A percentile compares a stretch with the other conserved stretches of the same genome.
These are phyloP conservation scores for Apoderus coryli DNA, from an alignment of 2,888 invertebrate genomes.

Conservation along the genomic window DNA sequence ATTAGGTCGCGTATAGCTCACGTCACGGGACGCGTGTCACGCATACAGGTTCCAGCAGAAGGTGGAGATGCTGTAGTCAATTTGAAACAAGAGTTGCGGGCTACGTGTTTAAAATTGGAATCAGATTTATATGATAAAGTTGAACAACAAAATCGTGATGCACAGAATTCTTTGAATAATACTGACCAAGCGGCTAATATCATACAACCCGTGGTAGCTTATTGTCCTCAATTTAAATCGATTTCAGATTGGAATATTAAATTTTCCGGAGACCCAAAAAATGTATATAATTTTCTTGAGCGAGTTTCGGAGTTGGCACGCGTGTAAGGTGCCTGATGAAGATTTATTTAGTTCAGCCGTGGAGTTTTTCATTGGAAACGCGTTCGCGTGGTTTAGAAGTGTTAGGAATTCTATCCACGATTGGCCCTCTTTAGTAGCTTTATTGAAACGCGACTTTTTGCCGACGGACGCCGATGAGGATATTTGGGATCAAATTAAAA, in stretches of 20 bases:
- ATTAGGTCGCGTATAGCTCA: not conserved
- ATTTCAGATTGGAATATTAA: not conserved
- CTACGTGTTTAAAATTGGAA: not conserved
- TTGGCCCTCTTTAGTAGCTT: constrained; percentile 7
- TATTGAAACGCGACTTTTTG: constrained; percentile 5
- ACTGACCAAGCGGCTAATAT: too few species aligned
- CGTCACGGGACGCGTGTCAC: not conserved
- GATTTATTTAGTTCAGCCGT: too few species aligned
- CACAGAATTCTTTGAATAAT: too few species aligned
- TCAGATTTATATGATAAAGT: not conserved
- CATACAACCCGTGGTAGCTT: too few species aligned
- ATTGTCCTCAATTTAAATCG: too few species aligned
- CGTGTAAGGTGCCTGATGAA: too few species aligned
- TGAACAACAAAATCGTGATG: not conserved
- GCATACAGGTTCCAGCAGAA: not conserved
- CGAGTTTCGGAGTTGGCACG: too few species aligned
- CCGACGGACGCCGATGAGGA: not conserved
- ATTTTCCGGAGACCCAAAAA: too few species aligned
- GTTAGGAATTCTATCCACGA: not conserved
- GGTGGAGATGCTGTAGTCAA: not conserved
- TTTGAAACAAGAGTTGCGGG: not conserved
- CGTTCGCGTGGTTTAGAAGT: constrained; percentile 3
- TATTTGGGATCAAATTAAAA: constrained; percentile 6
- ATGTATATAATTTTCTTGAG: too few species aligned
- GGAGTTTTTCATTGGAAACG: not conserved